Percentiles rank a stretch among this genome's conserved stretches.
Conservation (phyloP, 1,140 invertebrate species). For the Homarus americanus region DNA sequence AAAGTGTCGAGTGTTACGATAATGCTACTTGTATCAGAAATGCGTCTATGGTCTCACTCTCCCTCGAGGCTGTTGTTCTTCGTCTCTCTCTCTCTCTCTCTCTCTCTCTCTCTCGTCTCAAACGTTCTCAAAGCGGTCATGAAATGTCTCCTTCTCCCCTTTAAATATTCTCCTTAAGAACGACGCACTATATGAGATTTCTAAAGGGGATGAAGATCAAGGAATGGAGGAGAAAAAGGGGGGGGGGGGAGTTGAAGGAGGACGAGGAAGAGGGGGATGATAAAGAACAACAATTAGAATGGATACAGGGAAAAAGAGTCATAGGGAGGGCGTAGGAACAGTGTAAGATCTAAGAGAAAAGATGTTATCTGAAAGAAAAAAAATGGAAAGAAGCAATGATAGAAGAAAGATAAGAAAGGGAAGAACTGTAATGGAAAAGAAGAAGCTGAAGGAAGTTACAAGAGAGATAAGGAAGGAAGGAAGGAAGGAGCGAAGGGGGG, state of each 20-base stretch:
- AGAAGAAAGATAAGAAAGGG: not conserved
- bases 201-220: not conserved
- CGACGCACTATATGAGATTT: no score
- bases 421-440: not conserved
- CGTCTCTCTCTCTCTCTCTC: not conserved
- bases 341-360: no score
- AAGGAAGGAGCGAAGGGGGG: not conserved
- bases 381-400: not conserved
- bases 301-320: no score
- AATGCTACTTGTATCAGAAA: no score
- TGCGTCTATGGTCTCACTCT: not conserved
- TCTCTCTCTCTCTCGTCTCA: not conserved
- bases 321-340: no score
- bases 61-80: not conserved
- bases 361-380: no score
- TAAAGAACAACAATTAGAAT: no score
- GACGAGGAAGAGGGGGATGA: not conserved
- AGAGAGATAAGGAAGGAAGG: not conserved
- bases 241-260: not conserved
- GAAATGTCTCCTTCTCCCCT: no score
- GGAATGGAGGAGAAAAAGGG: not conserved
- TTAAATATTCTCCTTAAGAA: no score
- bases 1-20: no score
- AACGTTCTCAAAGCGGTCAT: no score
- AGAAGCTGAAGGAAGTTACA: constrained; percentile 21